Conservation (phyloP, 2,888 invertebrate genomes). For the Tineola bisselliella region DNA sequence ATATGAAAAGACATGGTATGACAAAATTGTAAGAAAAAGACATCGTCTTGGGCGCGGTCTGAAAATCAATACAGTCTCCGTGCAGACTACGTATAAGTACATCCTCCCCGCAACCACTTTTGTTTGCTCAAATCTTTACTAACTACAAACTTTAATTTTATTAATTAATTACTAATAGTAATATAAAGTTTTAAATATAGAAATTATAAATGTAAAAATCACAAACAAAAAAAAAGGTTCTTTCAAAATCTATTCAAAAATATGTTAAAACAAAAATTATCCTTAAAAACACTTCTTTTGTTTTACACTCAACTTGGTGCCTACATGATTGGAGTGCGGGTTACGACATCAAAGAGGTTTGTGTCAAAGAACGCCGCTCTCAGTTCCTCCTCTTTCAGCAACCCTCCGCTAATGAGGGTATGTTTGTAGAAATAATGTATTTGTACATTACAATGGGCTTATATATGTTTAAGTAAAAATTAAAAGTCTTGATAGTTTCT, state of each 20-base stretch:
- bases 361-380: conserved; percentile 2
- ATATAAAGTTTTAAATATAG: no score
- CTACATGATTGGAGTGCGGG: background rate
- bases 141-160: no score
- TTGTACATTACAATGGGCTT: no score
- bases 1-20: no score
- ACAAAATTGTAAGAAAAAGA: background rate
- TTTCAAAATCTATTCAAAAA: no score
- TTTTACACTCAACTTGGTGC: background rate
- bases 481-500: no score
- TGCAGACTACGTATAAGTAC: background rate
- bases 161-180: no score
- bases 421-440: background rate
- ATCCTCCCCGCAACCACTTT: background rate
- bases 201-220: no score
- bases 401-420: conserved; percentile 2
- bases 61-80: conserved; percentile 9
- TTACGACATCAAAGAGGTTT: background rate
- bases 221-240: no score
- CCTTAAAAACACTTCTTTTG: background rate
- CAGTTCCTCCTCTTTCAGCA: background rate
- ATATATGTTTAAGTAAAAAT: no score
- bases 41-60: background rate
- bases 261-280: no score
- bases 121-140: no score